A percentile compares a stretch with the other conserved stretches of the same genome.
These are phyloP conservation scores for Plectus sambesii DNA, from an alignment of 1,140 invertebrate species.

Conservation along the genomic window DNA sequence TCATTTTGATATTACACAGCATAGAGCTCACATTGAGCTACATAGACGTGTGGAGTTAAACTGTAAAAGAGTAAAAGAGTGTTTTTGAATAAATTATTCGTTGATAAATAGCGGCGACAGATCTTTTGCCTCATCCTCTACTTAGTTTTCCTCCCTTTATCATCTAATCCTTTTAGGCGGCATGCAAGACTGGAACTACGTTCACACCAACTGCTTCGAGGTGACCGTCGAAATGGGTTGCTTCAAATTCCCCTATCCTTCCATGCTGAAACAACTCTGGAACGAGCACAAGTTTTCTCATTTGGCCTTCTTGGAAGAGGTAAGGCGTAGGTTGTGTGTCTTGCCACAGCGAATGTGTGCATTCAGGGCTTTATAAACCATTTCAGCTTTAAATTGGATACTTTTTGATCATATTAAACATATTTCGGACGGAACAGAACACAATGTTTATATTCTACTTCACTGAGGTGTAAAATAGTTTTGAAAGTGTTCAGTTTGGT, in stretches of 20 bases:
- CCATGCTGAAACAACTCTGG: slow-evolving; percentile 70
- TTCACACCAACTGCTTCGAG: slow-evolving; percentile 81
- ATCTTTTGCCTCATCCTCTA: too few relatives aligned
- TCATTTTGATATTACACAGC: too few relatives aligned
- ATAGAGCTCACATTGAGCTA: too few relatives aligned
- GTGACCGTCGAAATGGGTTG: slow-evolving; percentile 88
- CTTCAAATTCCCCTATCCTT: slow-evolving; percentile 68
- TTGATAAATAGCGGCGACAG: too few relatives aligned
- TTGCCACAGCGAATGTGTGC: background rate
- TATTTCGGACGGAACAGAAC: too few relatives aligned
- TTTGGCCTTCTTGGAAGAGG: slow-evolving; percentile 73
- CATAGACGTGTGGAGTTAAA: too few relatives aligned
- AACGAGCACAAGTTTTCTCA: slow-evolving; percentile 72
- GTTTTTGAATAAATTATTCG: too few relatives aligned
- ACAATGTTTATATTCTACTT: slow-evolving; percentile 7
- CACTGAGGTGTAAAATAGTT: too few relatives aligned
- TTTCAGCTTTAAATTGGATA: too few relatives aligned
- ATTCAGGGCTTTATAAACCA: background rate
- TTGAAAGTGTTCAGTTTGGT: too few relatives aligned
- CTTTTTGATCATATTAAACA: slow-evolving; percentile 1
- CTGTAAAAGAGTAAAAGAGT: too few relatives aligned
- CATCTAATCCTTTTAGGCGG: slow-evolving; percentile 60
- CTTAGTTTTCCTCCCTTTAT: too few relatives aligned
- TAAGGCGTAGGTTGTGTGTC: slow-evolving; percentile 47
- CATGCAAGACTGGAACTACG: slow-evolving; percentile 98